A percentile compares a stretch with the other conserved stretches of the same genome.
Conservation (phyloP, 2,113 vertebrate genomes). For the Cryptotis parvus region DNA sequence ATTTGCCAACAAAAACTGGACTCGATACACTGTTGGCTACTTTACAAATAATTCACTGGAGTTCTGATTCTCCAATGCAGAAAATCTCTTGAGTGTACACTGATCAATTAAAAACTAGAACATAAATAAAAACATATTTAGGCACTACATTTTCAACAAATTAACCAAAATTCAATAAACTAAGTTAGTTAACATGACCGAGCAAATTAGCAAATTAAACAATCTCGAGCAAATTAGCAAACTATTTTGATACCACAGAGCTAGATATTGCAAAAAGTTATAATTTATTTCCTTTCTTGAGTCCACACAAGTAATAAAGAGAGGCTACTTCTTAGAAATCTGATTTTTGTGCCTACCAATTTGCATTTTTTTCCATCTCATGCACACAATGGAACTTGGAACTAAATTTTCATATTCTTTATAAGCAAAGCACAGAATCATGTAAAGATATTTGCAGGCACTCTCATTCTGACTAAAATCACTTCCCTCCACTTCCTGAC, state of each 20-base stretch:
- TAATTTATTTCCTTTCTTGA: neutral
- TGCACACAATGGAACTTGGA: too few relatives aligned
- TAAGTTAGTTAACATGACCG: slow-evolving; percentile 8
- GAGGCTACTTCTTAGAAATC: neutral
- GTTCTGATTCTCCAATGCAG: slow-evolving; percentile 41
- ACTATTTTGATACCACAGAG: neutral
- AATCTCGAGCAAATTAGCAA: neutral
- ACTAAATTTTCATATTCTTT: too few relatives aligned
- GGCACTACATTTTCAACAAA: slow-evolving; percentile 28
- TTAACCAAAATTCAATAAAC: slow-evolving; percentile 38
- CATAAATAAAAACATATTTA: slow-evolving; percentile 29
- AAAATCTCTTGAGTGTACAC: slow-evolving; percentile 28
- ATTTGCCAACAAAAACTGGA: slow-evolving; percentile 65
- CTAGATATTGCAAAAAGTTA: neutral
- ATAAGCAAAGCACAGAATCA: neutral
- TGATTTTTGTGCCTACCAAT: neutral
- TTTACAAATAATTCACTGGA: slow-evolving; percentile 62
- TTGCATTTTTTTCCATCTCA: neutral
- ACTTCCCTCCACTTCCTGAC: neutral
- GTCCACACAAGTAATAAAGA: neutral
- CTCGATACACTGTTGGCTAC: slow-evolving; percentile 53
- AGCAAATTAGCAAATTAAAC: too few relatives aligned
- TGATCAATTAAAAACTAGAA: neutral
- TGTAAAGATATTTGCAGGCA: neutral
- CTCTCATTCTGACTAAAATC: neutral